phyloP scores from a whole-genome alignment of 2,888 invertebrate genomes.

The Perdita meconis region DNA sequence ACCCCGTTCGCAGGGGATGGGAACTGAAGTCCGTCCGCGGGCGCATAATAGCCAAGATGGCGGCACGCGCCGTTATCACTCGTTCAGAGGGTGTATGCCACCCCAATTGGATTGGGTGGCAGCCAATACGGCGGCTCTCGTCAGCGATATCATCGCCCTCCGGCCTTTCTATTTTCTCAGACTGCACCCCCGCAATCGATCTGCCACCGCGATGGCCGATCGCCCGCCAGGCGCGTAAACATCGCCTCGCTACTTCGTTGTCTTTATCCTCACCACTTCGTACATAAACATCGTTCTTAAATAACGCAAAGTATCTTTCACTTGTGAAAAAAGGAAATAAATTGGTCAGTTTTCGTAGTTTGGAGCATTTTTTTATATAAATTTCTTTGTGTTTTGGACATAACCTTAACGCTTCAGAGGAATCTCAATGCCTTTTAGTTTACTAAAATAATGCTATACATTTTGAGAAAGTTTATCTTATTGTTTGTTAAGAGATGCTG shows the following conservation, averaged over 20 bases:
- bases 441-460: no score
- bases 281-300: no score
- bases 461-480: no score
- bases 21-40: slow-evolving; percentile 56
- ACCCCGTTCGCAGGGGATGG: slow-evolving; percentile 34
- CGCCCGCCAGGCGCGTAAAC: slow-evolving; percentile 44
- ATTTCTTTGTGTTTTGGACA: no score
- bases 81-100: slow-evolving; percentile 63
- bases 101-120: slow-evolving; percentile 80
- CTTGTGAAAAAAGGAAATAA: no score
- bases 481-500: no score
- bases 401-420: no score
- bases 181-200: slow-evolving; percentile 44
- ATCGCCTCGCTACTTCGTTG: slow-evolving; percentile 23
- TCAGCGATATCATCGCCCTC: slow-evolving; percentile 82
- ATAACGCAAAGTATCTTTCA: no score
- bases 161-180: slow-evolving; percentile 52
- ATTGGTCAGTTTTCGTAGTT: no score
- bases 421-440: no score
- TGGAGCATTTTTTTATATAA: no score
- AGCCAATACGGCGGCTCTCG: slow-evolving; percentile 82
- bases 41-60: slow-evolving; percentile 76
- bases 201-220: slow-evolving; percentile 35
- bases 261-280: no score
- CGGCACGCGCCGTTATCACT: slow-evolving; percentile 77